These are phyloP conservation scores for Drosophila aff. DNA, from an alignment of 1,140 invertebrate species.

Conservation along the genomic window DNA sequence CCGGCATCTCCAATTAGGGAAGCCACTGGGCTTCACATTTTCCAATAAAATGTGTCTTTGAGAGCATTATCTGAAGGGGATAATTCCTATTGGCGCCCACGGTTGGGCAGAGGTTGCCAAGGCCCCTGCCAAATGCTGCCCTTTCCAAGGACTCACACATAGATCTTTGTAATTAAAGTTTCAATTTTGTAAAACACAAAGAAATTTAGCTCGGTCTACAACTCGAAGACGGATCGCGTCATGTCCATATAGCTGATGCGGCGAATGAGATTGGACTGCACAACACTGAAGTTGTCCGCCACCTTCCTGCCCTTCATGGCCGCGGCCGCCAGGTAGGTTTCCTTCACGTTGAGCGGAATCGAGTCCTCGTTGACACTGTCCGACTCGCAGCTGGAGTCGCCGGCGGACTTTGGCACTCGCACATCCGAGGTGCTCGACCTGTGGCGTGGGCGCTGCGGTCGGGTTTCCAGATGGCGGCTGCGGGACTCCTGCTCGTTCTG, in stretches of 20 bases:
- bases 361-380: slow-evolving; percentile 23
- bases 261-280: slow-evolving; percentile 66
- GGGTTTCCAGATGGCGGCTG: neutral
- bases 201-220: slow-evolving; percentile 16
- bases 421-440: slow-evolving; percentile 60
- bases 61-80: neutral
- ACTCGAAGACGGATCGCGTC: slow-evolving; percentile 48
- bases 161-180: neutral
- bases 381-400: slow-evolving; percentile 22
- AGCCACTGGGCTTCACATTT: neutral
- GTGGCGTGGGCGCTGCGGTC: neutral
- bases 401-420: slow-evolving; percentile 20
- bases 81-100: neutral
- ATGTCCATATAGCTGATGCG: slow-evolving; percentile 57
- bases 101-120: no score
- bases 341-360: slow-evolving; percentile 17
- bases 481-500: neutral
- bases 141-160: neutral
- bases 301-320: slow-evolving; percentile 30
- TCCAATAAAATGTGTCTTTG: neutral
- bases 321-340: slow-evolving; percentile 23
- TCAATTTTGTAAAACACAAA: slow-evolving; percentile 6
- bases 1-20: slow-evolving; percentile 46
- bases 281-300: slow-evolving; percentile 43
- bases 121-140: neutral